Evolutionary conservation across 2,888 invertebrate species (phyloP), one percentile per base, ranked within the genome.

Genomic region (Danaus chrysippus): DNA sequence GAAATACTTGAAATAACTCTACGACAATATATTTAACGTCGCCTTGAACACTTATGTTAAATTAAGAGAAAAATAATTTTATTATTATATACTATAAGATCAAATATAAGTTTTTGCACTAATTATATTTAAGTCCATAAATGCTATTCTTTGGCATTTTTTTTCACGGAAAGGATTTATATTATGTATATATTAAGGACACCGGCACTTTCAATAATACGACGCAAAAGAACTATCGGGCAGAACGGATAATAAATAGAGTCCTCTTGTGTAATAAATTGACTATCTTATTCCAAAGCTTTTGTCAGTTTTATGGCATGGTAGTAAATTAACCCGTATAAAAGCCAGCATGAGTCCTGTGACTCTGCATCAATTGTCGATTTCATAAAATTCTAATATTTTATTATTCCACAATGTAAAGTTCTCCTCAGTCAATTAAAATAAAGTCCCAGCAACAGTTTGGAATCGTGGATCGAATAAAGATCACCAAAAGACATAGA

Each of bases 1-100:
- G 89, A 90, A 91, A 91, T 90, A 87, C 86, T 89, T 89, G 88
- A 88, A 91, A 89, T 88, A 86, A 83, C 82, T 83, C 80, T 78
- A 75, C 81, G 78, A 79, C 61, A 82, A 83, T 83, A 81, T 79
- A 63, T 64, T 70, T 64, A 62, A 59, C 62, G 63, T 60, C 53
- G 46, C 54, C 34, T 52, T 44, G 42, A n/a, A 42, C 17, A 52
- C 23, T 49, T 52, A 52, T 49, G 17, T 55, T 44, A 17, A 34
- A 46, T 49, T 15, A 0, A n/a, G 49, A 49, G 17, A 17, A 49
- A 11, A 5, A n/a, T n/a, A 10, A n/a, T 17, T 10, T 17, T 49
- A 10, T 49, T 17, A 49, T 1, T 17, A 49, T 15, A 34, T 34
- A 34, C 23, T 34, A 34, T 34, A 5, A 23, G 1, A 3, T 23